Percentiles rank a stretch among this genome's conserved stretches.
Evolutionary conservation across 2,113 vertebrate species (phyloP).

Genomic region (Onychostoma macrolepis): DNA sequence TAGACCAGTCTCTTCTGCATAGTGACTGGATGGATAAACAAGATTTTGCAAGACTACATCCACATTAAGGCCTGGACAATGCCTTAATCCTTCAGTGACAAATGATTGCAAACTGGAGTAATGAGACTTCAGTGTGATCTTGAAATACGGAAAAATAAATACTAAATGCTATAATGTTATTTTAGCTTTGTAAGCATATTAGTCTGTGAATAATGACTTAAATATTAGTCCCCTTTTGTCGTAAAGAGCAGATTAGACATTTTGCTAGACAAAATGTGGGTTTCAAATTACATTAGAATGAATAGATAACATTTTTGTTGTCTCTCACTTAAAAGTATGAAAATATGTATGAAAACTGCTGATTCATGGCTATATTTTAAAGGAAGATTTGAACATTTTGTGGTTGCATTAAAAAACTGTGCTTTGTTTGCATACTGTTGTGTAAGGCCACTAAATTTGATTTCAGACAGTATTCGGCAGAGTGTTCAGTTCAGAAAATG

Average conservation of each 20-base stretch:
- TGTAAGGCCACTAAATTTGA: background rate
- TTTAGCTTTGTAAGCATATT: background rate
- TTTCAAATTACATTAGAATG: too few relatives aligned
- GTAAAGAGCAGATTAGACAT: too few relatives aligned
- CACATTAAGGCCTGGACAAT: background rate
- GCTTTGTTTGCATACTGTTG: background rate
- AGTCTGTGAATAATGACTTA: background rate
- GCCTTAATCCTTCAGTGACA: background rate
- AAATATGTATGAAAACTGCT: background rate
- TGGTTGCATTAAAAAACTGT: background rate
- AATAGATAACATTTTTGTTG: too few relatives aligned
- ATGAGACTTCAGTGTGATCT: background rate
- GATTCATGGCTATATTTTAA: background rate
- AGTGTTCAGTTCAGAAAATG: background rate
- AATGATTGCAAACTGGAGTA: background rate
- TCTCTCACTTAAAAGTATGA: too few relatives aligned
- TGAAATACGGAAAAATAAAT: background rate
- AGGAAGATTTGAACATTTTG: background rate
- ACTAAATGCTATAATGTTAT: background rate
- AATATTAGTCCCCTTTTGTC: too few relatives aligned
- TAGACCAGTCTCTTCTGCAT: background rate
- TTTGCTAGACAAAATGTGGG: too few relatives aligned
- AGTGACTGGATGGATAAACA: background rate
- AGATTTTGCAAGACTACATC: constrained; percentile 7
- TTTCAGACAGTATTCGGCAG: background rate